Percentiles rank a stretch among this genome's conserved stretches.
phyloP scores from a whole-genome alignment of 2,113 vertebrate species.

The Columba livia region DNA sequence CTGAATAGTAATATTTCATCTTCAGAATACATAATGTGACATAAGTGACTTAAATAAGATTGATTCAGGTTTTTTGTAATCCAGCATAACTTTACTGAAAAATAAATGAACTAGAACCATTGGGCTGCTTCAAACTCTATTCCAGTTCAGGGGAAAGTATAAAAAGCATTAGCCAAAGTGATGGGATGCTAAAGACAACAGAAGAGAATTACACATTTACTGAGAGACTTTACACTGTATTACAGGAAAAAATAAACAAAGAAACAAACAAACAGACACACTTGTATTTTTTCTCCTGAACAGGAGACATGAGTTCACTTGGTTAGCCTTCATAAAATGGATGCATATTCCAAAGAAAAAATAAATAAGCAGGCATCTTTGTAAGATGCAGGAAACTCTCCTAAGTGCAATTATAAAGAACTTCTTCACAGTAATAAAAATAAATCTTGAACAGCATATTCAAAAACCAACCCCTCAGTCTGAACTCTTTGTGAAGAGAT shows the following conservation, averaged over 20 bases:
- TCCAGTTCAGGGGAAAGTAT: background rate
- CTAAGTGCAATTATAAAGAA: background rate
- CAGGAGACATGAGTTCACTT: background rate
- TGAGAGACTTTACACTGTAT: background rate
- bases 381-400: background rate
- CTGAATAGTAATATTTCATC: background rate
- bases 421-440: background rate
- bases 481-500: background rate
- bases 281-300: background rate
- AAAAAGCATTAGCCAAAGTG: background rate
- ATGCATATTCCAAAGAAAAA: background rate
- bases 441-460: background rate
- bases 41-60: background rate
- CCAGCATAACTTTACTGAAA: background rate
- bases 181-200: background rate
- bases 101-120: background rate
- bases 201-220: background rate
- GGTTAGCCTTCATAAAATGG: background rate
- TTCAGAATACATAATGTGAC: background rate
- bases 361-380: background rate
- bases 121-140: background rate
- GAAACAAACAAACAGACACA: too few relatives aligned
- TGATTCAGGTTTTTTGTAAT: rapidly evolving
- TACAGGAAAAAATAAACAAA: background rate
- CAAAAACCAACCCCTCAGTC: background rate